phyloP scores from a whole-genome alignment of 2,797 vertebrate genomes.

The Spinus olivaceus region DNA sequence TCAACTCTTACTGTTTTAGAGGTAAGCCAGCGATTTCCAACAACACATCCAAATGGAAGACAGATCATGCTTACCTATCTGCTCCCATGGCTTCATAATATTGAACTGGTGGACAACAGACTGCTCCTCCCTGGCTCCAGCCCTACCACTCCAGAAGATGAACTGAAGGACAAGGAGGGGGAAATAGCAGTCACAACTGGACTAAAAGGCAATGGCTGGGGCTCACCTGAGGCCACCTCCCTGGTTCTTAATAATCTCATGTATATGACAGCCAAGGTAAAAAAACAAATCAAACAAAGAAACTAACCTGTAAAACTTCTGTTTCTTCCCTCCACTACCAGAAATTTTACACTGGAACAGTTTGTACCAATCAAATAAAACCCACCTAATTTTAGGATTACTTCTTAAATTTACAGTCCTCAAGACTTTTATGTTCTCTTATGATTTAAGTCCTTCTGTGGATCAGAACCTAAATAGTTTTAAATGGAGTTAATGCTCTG shows the following conservation, averaged over 20 bases:
- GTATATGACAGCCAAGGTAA: conserved; percentile 99
- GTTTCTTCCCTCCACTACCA: background rate
- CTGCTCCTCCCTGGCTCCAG: conserved; percentile 92
- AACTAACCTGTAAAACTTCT: background rate
- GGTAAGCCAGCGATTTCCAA: conserved; percentile 94
- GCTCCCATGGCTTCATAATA: conserved; percentile 96
- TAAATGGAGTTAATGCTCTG: background rate
- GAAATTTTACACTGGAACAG: background rate
- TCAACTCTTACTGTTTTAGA: conserved; percentile 73
- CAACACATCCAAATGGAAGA: conserved; percentile 93
- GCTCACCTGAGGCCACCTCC: conserved; percentile 94
- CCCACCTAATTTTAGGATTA: background rate
- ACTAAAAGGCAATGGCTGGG: conserved; percentile 94
- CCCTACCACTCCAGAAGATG: conserved; percentile 93
- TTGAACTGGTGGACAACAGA: conserved; percentile 93
- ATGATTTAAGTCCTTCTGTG: background rate
- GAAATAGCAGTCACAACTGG: conserved; percentile 74
- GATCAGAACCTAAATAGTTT: background rate
- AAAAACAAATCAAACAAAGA: background rate
- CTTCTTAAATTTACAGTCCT: background rate
- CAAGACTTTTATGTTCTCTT: background rate
- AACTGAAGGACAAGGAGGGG: conserved; percentile 80
- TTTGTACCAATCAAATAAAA: background rate
- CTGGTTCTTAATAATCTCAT: conserved; percentile 98
- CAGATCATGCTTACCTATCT: conserved; percentile 99